Evolutionary conservation across 2,113 vertebrate species (phyloP).

Genomic region (Mustelus asterias): DNA sequence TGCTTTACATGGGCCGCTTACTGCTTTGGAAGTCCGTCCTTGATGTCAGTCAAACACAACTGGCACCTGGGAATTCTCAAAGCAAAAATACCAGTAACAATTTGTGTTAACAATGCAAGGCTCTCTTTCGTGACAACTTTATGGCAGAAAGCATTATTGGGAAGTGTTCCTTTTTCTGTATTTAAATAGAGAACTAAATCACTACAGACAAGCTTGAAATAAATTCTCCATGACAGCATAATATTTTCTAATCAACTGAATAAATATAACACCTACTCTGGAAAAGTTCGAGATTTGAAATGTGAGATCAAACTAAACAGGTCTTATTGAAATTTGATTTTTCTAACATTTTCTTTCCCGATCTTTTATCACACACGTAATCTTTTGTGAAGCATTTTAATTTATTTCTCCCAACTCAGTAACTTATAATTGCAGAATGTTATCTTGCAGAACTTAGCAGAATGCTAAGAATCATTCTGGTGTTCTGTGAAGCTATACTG

Average conservation of each 20-base stretch:
- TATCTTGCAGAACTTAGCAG: neutral
- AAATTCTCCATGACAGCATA: neutral
- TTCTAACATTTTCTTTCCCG: neutral
- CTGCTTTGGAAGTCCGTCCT: constrained; percentile 64
- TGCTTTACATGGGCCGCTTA: constrained; percentile 52
- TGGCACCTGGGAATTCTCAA: constrained; percentile 57
- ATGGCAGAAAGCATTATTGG: constrained; percentile 74
- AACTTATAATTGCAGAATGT: neutral
- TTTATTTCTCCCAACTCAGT: neutral
- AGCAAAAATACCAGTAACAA: constrained; percentile 58
- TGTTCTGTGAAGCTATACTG: neutral
- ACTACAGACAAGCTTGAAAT: constrained; percentile 31
- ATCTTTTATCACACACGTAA: neutral
- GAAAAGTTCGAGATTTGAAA: neutral
- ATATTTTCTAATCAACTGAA: neutral
- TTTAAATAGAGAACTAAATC: constrained; percentile 66
- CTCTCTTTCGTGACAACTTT: constrained; percentile 69
- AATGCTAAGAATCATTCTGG: neutral
- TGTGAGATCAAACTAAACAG: neutral
- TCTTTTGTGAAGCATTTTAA: neutral
- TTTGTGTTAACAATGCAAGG: constrained; percentile 61
- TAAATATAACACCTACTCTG: neutral
- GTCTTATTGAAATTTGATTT: neutral
- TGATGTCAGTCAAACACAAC: constrained; percentile 75
- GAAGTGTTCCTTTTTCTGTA: constrained; percentile 67